Conservation (phyloP, 2,888 invertebrate species). For the Archaeoteleia sp. region DNA sequence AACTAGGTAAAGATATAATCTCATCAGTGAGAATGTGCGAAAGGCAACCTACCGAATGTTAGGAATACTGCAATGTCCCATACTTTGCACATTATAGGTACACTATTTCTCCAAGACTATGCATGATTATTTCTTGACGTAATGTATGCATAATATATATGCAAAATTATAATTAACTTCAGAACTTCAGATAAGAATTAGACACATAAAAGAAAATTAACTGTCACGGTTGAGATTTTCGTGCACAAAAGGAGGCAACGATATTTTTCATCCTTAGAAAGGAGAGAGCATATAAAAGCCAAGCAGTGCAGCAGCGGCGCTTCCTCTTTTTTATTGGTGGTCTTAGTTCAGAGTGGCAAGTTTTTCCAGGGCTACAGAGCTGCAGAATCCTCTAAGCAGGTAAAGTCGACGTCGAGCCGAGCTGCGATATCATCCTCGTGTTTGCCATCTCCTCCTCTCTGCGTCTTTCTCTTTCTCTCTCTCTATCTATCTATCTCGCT, state of each 20-base stretch:
- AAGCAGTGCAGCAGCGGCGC: slow-evolving; percentile 39
- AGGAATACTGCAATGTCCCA: too few species aligned
- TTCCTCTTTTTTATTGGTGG: slow-evolving; percentile 51
- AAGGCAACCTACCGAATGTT: too few species aligned
- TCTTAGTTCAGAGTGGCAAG: slow-evolving; percentile 50
- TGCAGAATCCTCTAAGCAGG: slow-evolving; percentile 46
- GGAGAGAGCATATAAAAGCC: slow-evolving; percentile 45
- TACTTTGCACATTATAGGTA: too few species aligned
- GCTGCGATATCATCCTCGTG: slow-evolving; percentile 43
- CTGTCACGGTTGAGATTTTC: slow-evolving; percentile 37
- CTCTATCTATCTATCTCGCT: slow-evolving; percentile 15
- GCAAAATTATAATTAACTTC: slow-evolving; percentile 19
- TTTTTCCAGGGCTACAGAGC: slow-evolving; percentile 41
- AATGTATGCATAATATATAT: too few species aligned
- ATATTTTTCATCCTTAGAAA: slow-evolving; percentile 43
- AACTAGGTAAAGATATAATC: too few species aligned
- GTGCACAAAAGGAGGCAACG: slow-evolving; percentile 46
- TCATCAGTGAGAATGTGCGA: too few species aligned
- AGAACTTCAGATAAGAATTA: slow-evolving; percentile 16
- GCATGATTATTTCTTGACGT: too few species aligned
- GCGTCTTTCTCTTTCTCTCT: slow-evolving; percentile 14
- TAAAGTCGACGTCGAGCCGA: slow-evolving; percentile 40
- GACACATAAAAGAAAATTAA: slow-evolving; percentile 44
- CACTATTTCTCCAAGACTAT: too few species aligned
- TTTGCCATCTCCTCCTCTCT: slow-evolving; percentile 11